Base-by-base conservation (phyloP, 2,888 invertebrate species). In the Acanthosepion esculentum region DNA sequence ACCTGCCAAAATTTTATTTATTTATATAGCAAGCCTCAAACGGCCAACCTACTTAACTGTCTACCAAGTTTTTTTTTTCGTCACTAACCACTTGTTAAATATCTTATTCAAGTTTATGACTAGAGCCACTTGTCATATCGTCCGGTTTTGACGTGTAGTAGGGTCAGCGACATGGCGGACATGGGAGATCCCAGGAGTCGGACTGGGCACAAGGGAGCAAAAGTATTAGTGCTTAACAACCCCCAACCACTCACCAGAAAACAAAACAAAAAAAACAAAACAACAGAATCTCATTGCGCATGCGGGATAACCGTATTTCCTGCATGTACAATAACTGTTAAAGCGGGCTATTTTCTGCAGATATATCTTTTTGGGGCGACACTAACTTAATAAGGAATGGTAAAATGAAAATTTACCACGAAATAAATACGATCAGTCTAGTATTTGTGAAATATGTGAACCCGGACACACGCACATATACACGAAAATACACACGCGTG, bases 1-100 rank as follows among this genome's bases (percentile, higher is more conserved):
- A 78, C 78, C 78, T 78, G 78, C 78, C 78, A 78, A n/a, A 78
- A 78, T 78, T 78, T n/a, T 78, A 78, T 78, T 78, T 78, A 78
- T 78, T 78, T 78, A 78, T 78, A 78, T n/a, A 78, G 78, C n/a
- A 78, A 78, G 78, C 4, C 78, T 12, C 78, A 78, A 78, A 33
- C 78, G 78, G n/a, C n/a, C 78, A 78, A 78, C 78, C 78, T 78
- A n/a, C 78, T 78, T 78, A 78, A 78, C n/a, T n/a, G n/a, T 78
- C 78, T 78, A 78, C n/a, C 23, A 78, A 78, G n/a, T 8, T 78
- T 78, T 78, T 78, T 78, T n/a, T 78, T 18, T 78, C 78, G 15
- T n/a, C 78, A 33, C 78, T 33, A 33, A n/a, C 78, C 78, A 33
- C n/a, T 78, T 78, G 78, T 78, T 78, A 78, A 78, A 78, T 78